These are phyloP conservation scores for Tachina lurida DNA, from an alignment of 2,888 invertebrate genomes.

Conservation along the genomic window DNA sequence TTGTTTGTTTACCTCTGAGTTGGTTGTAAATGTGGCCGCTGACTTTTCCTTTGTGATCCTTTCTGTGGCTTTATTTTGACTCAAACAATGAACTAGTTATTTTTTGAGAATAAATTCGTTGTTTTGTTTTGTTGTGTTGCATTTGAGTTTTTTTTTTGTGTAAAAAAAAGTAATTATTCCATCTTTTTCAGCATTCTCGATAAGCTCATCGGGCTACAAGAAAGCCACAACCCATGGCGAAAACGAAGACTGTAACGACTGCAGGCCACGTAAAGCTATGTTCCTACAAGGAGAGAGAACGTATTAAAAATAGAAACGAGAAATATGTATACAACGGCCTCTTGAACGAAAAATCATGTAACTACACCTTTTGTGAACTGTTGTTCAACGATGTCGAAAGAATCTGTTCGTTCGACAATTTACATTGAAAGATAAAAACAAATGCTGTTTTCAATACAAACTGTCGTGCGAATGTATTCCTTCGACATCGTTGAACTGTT, in stretches of 20 bases:
- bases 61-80: slow-evolving; percentile 62
- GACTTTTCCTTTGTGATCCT: slow-evolving; percentile 43
- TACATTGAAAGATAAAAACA: no score
- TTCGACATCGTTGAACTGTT: no score
- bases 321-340: no score
- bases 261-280: slow-evolving; percentile 83
- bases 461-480: no score
- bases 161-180: slow-evolving; percentile 45
- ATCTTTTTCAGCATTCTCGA: slow-evolving; percentile 36
- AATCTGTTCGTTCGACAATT: no score
- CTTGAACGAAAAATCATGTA: no score
- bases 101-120: slow-evolving; percentile 75
- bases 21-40: slow-evolving; percentile 50
- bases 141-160: slow-evolving; percentile 29
- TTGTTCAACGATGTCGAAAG: no score
- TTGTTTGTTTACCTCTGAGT: slow-evolving; percentile 59
- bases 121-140: slow-evolving; percentile 66
- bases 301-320: no score
- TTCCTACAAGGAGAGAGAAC: slow-evolving; percentile 52
- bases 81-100: slow-evolving; percentile 71
- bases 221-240: slow-evolving; percentile 83
- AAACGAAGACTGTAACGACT: slow-evolving; percentile 82
- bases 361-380: no score
- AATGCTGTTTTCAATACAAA: no score
- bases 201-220: slow-evolving; percentile 82